These are phyloP conservation scores for Halcyon badia DNA, from an alignment of 2,797 vertebrate genomes.

Conservation along the genomic window DNA sequence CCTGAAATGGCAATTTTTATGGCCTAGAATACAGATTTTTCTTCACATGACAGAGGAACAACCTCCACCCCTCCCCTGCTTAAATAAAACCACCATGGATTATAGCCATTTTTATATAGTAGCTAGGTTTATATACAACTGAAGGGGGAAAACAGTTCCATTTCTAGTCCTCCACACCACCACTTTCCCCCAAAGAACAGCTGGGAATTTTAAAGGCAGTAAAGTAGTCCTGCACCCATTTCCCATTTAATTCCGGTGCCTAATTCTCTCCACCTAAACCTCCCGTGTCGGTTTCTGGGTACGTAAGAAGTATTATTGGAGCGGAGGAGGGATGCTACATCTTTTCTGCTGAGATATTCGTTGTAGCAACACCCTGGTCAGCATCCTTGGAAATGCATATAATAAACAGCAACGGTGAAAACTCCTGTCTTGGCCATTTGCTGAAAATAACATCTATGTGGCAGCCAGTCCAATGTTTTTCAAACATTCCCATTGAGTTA, in stretches of 20 bases:
- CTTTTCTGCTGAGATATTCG: not conserved
- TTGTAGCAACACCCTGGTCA: not conserved
- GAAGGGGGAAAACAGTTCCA: not conserved
- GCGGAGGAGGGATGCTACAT: not conserved
- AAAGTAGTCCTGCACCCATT: not conserved
- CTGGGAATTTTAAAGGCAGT: constrained; percentile 11
- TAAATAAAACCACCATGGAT: not conserved
- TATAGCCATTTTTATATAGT: not conserved
- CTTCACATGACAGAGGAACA: not conserved
- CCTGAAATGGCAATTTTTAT: constrained; percentile 39
- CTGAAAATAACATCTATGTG: not conserved
- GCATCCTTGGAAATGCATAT: not conserved
- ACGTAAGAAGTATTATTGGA: not conserved
- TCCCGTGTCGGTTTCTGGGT: not conserved
- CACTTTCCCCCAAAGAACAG: not conserved
- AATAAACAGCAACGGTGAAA: constrained; percentile 3
- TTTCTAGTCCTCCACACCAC: not conserved
- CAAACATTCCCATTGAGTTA: constrained; percentile 28
- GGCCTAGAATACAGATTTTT: constrained; percentile 30
- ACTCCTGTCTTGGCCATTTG: not conserved
- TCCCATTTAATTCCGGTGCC: not conserved
- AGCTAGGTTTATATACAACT: not conserved
- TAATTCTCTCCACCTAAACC: not conserved
- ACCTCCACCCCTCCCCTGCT: not conserved
- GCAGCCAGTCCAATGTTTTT: constrained; percentile 6